Evolutionary conservation across 2,113 vertebrate genomes (phyloP).

Genomic region (Sminthopsis crassicaudata): DNA sequence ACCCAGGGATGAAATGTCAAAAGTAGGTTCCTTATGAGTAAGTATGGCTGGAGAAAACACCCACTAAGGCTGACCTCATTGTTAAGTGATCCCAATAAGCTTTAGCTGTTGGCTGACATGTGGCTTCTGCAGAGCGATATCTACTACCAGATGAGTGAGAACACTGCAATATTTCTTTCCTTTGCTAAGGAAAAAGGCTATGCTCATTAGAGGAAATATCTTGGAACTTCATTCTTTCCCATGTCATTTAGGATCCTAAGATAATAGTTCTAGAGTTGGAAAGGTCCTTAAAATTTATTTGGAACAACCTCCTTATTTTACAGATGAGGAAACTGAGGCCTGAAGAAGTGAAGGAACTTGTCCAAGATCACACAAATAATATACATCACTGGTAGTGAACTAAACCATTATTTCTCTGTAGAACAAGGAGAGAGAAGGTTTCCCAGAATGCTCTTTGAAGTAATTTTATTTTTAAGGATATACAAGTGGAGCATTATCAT

Average conservation of each 20-base stretch:
- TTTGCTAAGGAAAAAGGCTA: neutral
- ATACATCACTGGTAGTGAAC: neutral
- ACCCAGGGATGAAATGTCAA: neutral
- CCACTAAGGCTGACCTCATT: neutral
- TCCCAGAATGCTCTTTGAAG: neutral
- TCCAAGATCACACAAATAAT: neutral
- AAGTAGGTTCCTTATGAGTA: neutral
- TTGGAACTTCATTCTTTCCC: neutral
- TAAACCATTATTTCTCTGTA: neutral
- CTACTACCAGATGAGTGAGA: neutral
- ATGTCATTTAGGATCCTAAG: neutral
- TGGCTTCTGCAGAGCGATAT: neutral
- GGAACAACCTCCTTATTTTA: neutral
- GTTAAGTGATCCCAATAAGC: neutral
- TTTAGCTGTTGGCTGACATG: constrained; percentile 1
- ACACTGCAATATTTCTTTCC: neutral
- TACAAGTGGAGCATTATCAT: neutral
- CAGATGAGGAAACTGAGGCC: neutral
- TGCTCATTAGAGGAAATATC: neutral
- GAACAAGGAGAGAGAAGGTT: neutral
- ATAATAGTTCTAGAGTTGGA: neutral
- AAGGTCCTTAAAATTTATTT: neutral
- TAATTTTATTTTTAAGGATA: neutral
- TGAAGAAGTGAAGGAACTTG: neutral
- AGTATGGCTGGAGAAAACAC: neutral